Conservation (phyloP, 2,888 invertebrate genomes). For the Meliscaeva auricollis region DNA sequence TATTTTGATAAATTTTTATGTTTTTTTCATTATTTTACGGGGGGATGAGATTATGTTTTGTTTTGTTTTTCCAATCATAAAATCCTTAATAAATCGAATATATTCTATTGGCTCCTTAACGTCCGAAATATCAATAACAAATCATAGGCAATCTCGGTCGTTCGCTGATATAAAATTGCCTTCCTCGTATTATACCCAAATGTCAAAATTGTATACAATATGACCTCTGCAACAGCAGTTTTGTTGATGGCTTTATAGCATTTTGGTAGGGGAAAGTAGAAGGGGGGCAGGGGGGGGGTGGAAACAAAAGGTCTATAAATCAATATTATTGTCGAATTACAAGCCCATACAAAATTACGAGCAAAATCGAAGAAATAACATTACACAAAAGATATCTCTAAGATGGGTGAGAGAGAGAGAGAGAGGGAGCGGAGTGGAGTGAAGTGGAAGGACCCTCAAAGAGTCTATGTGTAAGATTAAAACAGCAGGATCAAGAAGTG, state of each 20-base stretch:
- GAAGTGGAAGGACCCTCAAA: background rate
- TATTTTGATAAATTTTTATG: constrained; percentile 36
- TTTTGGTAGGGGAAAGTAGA: background rate
- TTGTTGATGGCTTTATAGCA: constrained; percentile 65
- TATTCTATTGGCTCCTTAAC: constrained; percentile 60
- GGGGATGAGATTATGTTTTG: constrained; percentile 38
- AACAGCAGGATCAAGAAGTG: constrained; percentile 43
- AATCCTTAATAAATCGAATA: constrained; percentile 44
- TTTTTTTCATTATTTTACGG: constrained; percentile 36
- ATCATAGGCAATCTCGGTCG: constrained; percentile 39
- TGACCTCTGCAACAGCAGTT: constrained; percentile 66
- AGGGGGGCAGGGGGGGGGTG: background rate
- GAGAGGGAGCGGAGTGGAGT: too few relatives aligned
- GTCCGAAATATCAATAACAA: constrained; percentile 59
- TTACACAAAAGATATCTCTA: constrained; percentile 12
- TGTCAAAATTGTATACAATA: background rate
- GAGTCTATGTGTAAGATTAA: constrained; percentile 18
- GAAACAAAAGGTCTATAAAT: constrained; percentile 46
- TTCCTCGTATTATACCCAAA: background rate
- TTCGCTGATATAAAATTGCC: background rate
- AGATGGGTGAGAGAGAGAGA: background rate
- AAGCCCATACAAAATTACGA: constrained; percentile 55
- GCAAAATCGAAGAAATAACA: constrained; percentile 46
- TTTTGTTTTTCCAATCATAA: constrained; percentile 67
- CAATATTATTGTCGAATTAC: constrained; percentile 74